Conservation (phyloP, 1,140 invertebrate species). For the Metaphire vulgaris region DNA sequence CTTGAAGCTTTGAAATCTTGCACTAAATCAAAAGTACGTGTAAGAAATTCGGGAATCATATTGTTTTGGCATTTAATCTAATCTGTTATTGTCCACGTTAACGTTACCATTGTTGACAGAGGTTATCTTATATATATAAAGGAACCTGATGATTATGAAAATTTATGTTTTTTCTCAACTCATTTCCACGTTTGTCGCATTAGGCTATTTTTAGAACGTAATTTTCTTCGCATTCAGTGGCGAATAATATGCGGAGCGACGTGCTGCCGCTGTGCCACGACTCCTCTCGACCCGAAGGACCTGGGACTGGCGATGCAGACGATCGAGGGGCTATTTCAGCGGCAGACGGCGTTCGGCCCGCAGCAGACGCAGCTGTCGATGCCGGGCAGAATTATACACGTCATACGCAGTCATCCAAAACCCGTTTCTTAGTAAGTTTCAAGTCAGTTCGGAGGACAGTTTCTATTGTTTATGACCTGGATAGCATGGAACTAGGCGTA, state of each 20-base stretch:
- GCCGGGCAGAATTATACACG: conserved; percentile 80
- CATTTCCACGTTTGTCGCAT: too few relatives aligned
- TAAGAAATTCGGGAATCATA: neutral
- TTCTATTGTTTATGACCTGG: too few relatives aligned
- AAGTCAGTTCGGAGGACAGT: too few relatives aligned
- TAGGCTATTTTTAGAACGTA: too few relatives aligned
- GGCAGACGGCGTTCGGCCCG: neutral
- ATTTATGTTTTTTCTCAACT: too few relatives aligned
- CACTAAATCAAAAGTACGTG: conserved; percentile 71
- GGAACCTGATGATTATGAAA: too few relatives aligned
- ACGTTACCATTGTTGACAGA: too few relatives aligned
- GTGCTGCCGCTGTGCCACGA: neutral
- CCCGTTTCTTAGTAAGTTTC: conserved; percentile 67
- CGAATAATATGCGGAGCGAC: conserved; percentile 5
- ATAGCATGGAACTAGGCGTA: too few relatives aligned
- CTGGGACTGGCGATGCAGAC: neutral
- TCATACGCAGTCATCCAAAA: conserved; percentile 78
- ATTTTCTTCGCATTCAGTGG: neutral
- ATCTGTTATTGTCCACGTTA: too few relatives aligned
- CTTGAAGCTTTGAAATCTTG: conserved; percentile 82
- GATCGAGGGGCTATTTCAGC: neutral
- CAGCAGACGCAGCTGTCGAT: conserved; percentile 67
- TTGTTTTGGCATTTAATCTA: too few relatives aligned
- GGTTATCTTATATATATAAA: too few relatives aligned
- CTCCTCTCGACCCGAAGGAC: neutral